These are phyloP conservation scores for Proteles cristata DNA, from an alignment of 2,113 vertebrate species.

Conservation along the genomic window DNA sequence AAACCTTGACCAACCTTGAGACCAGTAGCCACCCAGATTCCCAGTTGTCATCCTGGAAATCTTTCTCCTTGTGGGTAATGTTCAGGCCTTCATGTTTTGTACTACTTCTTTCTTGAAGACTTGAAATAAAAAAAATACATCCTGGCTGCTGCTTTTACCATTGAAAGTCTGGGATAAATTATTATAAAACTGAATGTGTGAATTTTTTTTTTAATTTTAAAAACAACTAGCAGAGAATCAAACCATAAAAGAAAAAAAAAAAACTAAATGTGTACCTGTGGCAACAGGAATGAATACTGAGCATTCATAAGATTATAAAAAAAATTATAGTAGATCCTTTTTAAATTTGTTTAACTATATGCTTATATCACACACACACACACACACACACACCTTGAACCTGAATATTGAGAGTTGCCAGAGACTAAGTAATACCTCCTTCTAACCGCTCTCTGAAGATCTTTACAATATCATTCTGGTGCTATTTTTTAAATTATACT, in stretches of 20 bases:
- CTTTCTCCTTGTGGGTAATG: not conserved
- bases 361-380: not conserved
- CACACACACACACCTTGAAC: no score
- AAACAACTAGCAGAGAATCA: not conserved
- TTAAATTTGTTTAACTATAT: not conserved
- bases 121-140: not conserved
- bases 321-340: not conserved
- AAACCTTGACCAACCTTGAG: not conserved
- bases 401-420: no score
- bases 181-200: not conserved
- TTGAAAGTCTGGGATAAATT: not conserved
- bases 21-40: not conserved
- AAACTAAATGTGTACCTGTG: not conserved
- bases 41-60: not conserved
- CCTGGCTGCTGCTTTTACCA: not conserved
- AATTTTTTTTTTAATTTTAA: not conserved
- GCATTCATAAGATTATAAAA: not conserved
- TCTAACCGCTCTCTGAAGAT: no score
- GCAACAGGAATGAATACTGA: not conserved
- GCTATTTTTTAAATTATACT: slow-evolving; percentile 48
- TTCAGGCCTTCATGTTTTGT: not conserved
- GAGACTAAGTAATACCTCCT: no score
- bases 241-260: not conserved
- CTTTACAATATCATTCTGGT: no score
- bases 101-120: not conserved